These are phyloP conservation scores for Acomys russatus DNA, from an alignment of 2,797 vertebrate genomes.

Conservation along the genomic window DNA sequence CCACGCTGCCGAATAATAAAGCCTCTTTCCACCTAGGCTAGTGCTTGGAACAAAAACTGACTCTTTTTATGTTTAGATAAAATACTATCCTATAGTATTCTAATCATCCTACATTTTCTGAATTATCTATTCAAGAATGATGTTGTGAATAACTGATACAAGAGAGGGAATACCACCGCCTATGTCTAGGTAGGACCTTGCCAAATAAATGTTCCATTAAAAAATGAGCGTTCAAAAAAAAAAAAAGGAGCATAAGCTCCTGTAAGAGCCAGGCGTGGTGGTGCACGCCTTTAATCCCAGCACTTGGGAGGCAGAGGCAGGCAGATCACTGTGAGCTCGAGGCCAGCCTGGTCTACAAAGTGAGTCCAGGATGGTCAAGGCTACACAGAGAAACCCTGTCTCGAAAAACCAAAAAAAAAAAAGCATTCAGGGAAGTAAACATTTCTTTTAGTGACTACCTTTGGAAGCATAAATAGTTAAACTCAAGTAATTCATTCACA, in stretches of 20 bases:
- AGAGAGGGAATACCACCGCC: neutral
- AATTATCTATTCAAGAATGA: neutral
- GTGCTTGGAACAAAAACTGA: neutral
- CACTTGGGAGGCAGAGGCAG: too few species aligned
- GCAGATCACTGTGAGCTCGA: too few species aligned
- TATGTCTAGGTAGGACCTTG: neutral
- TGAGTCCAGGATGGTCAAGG: too few species aligned
- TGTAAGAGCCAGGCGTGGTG: too few species aligned
- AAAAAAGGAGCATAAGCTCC: too few species aligned
- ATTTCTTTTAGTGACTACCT: neutral
- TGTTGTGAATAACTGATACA: neutral
- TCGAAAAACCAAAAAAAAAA: too few species aligned
- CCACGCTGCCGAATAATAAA: neutral
- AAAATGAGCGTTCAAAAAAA: neutral
- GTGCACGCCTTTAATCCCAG: too few species aligned
- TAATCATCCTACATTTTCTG: neutral
- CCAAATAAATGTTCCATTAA: neutral
- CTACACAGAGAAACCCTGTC: too few species aligned
- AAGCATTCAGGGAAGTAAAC: neutral
- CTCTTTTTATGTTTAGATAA: slow-evolving; percentile 11
- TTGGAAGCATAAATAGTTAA: neutral
- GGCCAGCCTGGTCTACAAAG: too few species aligned
- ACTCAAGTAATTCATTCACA: neutral
- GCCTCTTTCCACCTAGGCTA: neutral
- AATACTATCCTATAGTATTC: neutral